These are phyloP conservation scores for Serrognathus titanus DNA, from an alignment of 2,888 invertebrate species.

Conservation along the genomic window DNA sequence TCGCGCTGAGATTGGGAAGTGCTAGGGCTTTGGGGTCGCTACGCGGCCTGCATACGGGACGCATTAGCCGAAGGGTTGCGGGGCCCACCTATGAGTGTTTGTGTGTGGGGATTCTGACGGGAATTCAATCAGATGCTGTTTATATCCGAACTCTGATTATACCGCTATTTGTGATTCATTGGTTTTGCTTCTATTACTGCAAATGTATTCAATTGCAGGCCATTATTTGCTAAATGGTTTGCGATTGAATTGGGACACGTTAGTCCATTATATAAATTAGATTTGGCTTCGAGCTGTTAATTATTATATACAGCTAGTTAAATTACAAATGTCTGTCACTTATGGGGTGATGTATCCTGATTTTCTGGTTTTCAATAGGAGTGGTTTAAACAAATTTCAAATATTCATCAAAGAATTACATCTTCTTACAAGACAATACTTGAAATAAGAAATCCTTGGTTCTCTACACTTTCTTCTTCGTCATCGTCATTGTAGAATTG, in stretches of 20 bases:
- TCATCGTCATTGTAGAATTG: no score
- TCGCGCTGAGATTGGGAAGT: conserved; percentile 24
- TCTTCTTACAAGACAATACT: no score
- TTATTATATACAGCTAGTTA: no score
- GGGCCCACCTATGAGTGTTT: conserved; percentile 6
- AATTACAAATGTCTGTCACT: no score
- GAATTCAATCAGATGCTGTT: conserved; percentile 43
- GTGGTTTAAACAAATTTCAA: no score
- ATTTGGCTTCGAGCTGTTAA: not conserved
- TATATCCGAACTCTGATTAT: conserved; percentile 41
- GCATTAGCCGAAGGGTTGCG: conserved; percentile 36
- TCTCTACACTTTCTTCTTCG: no score
- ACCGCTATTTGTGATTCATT: conserved; percentile 43
- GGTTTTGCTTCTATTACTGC: conserved; percentile 21
- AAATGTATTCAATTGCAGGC: conserved; percentile 15
- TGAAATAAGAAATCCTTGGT: no score
- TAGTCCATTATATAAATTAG: conserved; percentile 7
- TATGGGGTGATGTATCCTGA: no score
- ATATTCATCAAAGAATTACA: no score
- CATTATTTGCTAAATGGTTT: conserved; percentile 22
- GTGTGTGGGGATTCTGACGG: conserved; percentile 19
- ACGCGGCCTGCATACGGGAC: conserved; percentile 19
- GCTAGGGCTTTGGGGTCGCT: conserved; percentile 16
- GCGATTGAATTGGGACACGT: conserved; percentile 22
- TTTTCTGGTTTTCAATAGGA: no score